Base-by-base conservation (phyloP, 1,140 invertebrate species). In the Hyphantria cunea region DNA sequence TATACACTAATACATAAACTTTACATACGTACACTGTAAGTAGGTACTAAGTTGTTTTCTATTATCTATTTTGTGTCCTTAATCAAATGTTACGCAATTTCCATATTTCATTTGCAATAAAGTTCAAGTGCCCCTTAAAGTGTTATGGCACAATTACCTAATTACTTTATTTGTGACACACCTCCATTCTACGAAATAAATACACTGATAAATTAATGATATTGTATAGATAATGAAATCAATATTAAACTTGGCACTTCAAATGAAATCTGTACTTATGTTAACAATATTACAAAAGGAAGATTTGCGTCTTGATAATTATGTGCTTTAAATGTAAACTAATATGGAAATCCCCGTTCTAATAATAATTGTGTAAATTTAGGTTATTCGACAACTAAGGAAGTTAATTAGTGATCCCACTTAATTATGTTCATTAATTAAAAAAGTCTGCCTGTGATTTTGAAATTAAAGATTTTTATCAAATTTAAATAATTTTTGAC, bases 111-210 rank as follows among this genome's bases (percentile, higher is more conserved):
- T 25, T 25, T 25, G 17, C 17, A 25, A 25, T 25, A 25, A 25
- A 25, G 17, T 25, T 25, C 17, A 25, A 25, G 37, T 39, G 37
- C 37, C n/a, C n/a, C 7, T 39, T 39, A 39, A 39, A 39, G 37
- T 45, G 13, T 14, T 13, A 14, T 45, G 14, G 12, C 42, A 45
- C 14, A n/a, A 39, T 39, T 39, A 39, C 42, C 7, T 7, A 32
- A 47, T 58, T 58, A 41, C n/a, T 48, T 14, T 31, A 49, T 48
- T 49, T 48, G 15, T 32, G 32, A 58, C 55, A 49, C 55, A 58
- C 45, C 45, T 58, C 55, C 8, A 45, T 58, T 49, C 55, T 49
- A 39, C 12, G 55, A 58, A 49, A 48, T 8, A 11, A 34, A 1
- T 47, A 34, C n/a, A 49, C 0, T 8, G 49, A 50, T 32, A 50